These are phyloP conservation scores for Hylia prasina DNA, from an alignment of 2,113 vertebrate species.

Conservation along the genomic window DNA sequence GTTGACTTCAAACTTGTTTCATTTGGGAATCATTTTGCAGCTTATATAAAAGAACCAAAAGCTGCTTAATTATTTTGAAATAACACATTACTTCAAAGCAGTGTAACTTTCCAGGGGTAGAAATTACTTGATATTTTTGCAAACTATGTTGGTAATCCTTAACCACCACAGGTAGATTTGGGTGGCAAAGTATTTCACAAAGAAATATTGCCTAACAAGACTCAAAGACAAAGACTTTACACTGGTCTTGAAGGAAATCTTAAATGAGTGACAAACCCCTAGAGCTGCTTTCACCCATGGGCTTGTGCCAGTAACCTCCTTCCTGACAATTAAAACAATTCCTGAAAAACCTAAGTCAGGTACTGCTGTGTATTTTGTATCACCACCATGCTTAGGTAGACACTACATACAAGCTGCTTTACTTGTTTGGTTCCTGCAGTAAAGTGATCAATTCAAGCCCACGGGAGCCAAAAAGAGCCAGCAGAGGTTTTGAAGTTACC, in stretches of 20 bases:
- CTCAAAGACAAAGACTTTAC: not conserved
- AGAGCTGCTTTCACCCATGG: not conserved
- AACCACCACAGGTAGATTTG: not conserved
- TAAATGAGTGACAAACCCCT: not conserved
- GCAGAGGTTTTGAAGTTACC: not conserved
- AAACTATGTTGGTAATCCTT: not conserved
- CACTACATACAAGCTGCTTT: not conserved
- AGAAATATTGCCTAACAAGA: not conserved
- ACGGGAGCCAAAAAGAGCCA: not conserved
- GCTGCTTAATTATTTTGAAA: not conserved
- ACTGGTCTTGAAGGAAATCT: not conserved
- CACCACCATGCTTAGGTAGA: not conserved
- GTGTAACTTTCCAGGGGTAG: not conserved
- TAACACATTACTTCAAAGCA: not conserved
- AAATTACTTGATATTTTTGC: not conserved
- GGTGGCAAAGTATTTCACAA: not conserved
- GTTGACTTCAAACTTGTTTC: not conserved
- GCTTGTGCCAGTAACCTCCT: not conserved
- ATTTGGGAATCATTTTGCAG: not conserved
- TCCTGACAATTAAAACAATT: not conserved
- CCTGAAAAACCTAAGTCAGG: not conserved
- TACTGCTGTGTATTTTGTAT: not conserved
- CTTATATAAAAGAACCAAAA: not conserved
- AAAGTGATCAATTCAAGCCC: rapidly evolving
- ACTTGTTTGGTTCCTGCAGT: not conserved